Percentiles rank a stretch among this genome's conserved stretches.
phyloP scores from a whole-genome alignment of 2,888 invertebrate genomes.

The Tryphoninae sp. region DNA sequence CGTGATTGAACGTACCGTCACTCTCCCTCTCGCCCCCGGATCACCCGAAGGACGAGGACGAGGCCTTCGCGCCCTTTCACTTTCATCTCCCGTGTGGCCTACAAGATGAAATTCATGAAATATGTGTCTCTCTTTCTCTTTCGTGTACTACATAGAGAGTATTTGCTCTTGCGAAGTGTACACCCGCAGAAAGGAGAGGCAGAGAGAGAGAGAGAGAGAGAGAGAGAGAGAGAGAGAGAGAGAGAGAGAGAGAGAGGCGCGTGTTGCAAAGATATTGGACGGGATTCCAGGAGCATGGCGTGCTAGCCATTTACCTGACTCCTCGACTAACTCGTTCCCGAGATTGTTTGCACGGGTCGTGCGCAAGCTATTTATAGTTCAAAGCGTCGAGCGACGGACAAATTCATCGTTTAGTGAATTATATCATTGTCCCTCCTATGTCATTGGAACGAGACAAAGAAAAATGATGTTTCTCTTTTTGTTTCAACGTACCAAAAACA shows the following conservation, averaged over 20 bases:
- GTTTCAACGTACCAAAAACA: no score
- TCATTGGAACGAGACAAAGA: background rate
- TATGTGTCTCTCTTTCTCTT: slow-evolving; percentile 14
- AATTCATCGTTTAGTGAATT: slow-evolving; percentile 28
- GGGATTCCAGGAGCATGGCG: slow-evolving; percentile 51
- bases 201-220: background rate
- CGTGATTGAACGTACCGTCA: background rate
- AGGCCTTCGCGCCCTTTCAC: slow-evolving; percentile 64
- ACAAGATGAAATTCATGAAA: slow-evolving; percentile 60
- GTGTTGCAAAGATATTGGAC: slow-evolving; percentile 12
- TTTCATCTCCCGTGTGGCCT: slow-evolving; percentile 61
- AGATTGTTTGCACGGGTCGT: slow-evolving; percentile 46
- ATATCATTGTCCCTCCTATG: background rate
- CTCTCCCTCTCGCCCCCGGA: slow-evolving; percentile 25
- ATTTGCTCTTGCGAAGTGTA: slow-evolving; percentile 43
- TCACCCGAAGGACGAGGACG: slow-evolving; percentile 57
- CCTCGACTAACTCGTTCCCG: slow-evolving; percentile 46
- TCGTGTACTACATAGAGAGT: slow-evolving; percentile 1
- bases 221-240: slow-evolving; percentile 2
- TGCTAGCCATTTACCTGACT: slow-evolving; percentile 50
- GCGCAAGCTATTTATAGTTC: slow-evolving; percentile 51
- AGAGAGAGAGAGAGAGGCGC: slow-evolving; percentile 38
- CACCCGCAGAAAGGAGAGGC: no score
- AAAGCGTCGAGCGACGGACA: slow-evolving; percentile 10
- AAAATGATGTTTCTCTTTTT: background rate